Conservation (phyloP, 53 echinoderm and acorn worm species). For the Hippasteria phrygiana region DNA sequence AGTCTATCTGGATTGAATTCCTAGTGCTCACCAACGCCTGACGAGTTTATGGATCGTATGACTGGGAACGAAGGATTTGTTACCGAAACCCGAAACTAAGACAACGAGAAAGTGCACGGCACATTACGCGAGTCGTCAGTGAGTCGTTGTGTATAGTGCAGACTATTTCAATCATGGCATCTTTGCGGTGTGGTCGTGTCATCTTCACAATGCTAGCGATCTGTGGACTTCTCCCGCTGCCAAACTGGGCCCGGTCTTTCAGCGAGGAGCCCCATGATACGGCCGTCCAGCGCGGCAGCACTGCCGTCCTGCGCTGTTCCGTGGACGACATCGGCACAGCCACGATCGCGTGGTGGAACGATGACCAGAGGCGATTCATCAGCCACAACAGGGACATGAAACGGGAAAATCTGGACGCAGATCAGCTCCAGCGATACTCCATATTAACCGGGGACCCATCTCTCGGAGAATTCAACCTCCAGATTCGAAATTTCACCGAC, state of each 20-base stretch:
- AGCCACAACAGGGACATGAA: constrained; percentile 28
- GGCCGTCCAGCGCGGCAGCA: constrained; percentile 7
- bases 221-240: neutral
- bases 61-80: neutral
- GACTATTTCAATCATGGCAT: constrained; percentile 14
- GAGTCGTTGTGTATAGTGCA: neutral
- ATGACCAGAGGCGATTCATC: constrained; percentile 3
- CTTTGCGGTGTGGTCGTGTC: neutral
- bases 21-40: neutral
- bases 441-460: constrained; percentile 51
- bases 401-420: neutral
- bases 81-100: neutral
- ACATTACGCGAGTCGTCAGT: neutral
- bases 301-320: constrained; percentile 52
- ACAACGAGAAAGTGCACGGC: neutral
- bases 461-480: constrained; percentile 61
- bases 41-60: neutral
- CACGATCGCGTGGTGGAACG: constrained; percentile 57
- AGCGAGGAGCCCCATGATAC: constrained; percentile 22
- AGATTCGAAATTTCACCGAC: constrained; percentile 38
- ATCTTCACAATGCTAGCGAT: neutral
- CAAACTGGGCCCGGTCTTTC: neutral
- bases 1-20: neutral
- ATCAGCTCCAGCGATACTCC: constrained; percentile 53
- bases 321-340: constrained; percentile 25